A percentile compares a stretch with the other conserved stretches of the same genome.
These are phyloP conservation scores for Notamacropus eugenii DNA, from an alignment of 2,797 vertebrate genomes.

Conservation along the genomic window DNA sequence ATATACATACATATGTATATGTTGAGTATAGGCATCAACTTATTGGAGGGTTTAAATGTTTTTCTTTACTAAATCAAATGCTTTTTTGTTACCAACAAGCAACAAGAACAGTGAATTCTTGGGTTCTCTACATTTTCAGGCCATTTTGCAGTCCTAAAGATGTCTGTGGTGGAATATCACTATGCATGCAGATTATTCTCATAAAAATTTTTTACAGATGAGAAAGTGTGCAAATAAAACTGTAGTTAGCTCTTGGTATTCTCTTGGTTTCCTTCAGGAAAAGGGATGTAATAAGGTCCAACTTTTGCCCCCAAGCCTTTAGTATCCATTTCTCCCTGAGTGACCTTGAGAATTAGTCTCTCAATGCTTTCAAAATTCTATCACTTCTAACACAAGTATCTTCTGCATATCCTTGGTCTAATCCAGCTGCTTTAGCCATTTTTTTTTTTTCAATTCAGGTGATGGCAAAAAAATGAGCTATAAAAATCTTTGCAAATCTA, in stretches of 20 bases:
- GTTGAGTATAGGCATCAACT: not conserved
- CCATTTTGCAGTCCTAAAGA: not conserved
- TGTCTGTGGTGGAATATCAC: not conserved
- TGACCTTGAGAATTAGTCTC: not conserved
- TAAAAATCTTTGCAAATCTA: not conserved
- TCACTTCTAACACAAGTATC: not conserved
- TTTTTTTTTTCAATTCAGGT: not conserved
- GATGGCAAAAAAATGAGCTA: not conserved
- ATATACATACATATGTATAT: too few species aligned
- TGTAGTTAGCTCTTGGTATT: not conserved
- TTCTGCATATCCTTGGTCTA: not conserved
- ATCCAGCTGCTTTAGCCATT: not conserved
- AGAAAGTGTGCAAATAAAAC: not conserved
- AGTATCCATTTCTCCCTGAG: not conserved
- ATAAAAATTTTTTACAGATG: not conserved
- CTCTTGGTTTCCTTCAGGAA: not conserved
- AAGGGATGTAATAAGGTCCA: not conserved
- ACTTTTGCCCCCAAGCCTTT: not conserved
- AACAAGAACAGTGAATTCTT: not conserved
- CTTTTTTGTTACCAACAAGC: not conserved
- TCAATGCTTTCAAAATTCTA: not conserved
- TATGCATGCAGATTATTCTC: not conserved
- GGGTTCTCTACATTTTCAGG: not conserved
- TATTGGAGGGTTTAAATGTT: not conserved
- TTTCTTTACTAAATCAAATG: not conserved